A percentile compares a stretch with the other conserved stretches of the same genome.
phyloP scores from a whole-genome alignment of 1,140 invertebrate genomes.

The Brachionus manjavacas region DNA sequence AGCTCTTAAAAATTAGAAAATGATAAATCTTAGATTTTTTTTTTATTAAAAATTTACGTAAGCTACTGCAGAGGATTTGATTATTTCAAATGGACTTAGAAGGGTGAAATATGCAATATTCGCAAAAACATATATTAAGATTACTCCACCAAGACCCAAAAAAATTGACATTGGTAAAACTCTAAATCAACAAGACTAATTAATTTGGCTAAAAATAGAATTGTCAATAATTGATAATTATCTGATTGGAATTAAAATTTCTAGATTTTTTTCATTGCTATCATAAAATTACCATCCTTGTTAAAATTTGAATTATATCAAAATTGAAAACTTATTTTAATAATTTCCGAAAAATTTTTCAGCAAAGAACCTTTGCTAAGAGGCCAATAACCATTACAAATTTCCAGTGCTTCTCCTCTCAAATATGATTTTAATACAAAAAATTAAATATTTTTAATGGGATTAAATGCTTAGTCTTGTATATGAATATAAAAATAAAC shows the following conservation, averaged over 20 bases:
- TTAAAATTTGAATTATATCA: too few relatives aligned
- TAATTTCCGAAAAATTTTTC: too few relatives aligned
- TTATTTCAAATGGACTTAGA: conserved; percentile 64
- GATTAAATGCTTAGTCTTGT: too few relatives aligned
- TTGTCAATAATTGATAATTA: background rate
- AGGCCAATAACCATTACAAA: too few relatives aligned
- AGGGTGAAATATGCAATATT: conserved; percentile 42
- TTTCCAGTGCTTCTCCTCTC: too few relatives aligned
- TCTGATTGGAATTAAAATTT: conserved; percentile 48
- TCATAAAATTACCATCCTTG: too few relatives aligned
- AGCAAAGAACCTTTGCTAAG: too few relatives aligned
- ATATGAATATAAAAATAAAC: too few relatives aligned
- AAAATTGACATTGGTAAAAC: conserved; percentile 52
- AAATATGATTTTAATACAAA: too few relatives aligned
- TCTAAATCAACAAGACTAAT: conserved; percentile 45
- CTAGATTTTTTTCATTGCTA: too few relatives aligned
- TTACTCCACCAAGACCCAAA: conserved; percentile 68
- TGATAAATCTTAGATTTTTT: background rate
- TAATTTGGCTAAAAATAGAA: background rate
- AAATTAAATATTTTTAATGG: too few relatives aligned
- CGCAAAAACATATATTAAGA: conserved; percentile 63
- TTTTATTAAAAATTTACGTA: conserved; percentile 52
- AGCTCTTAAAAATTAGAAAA: conserved; percentile 59
- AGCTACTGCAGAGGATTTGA: conserved; percentile 59
- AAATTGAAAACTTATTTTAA: too few relatives aligned